These are phyloP conservation scores for Eretmocerus hayati DNA, from an alignment of 2,888 invertebrate species.

Conservation along the genomic window DNA sequence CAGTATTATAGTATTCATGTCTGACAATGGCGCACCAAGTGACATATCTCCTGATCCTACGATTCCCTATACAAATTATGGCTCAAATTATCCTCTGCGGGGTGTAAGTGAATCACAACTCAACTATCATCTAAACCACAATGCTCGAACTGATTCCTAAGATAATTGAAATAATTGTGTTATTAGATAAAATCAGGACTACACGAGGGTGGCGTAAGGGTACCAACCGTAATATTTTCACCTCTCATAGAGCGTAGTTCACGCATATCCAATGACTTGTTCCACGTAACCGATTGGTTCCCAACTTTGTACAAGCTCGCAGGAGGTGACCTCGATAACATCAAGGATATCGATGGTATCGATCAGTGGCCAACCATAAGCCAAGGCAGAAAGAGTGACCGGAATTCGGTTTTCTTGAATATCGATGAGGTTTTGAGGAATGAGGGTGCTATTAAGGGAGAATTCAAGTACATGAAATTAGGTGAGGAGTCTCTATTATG, in stretches of 20 bases:
- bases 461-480: constrained; percentile 30
- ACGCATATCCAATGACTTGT: constrained; percentile 57
- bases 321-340: constrained; percentile 34
- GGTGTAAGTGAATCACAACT: constrained; percentile 42
- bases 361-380: constrained; percentile 43
- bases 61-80: constrained; percentile 47
- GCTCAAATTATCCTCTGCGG: constrained; percentile 57
- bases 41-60: constrained; percentile 40
- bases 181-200: constrained; percentile 70
- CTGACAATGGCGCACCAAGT: constrained; percentile 56
- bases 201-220: constrained; percentile 80
- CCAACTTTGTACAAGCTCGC: constrained; percentile 58
- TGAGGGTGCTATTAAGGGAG: constrained; percentile 28
- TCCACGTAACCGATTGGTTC: constrained; percentile 79
- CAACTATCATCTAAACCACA: background rate
- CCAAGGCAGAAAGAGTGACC: constrained; percentile 27
- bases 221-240: constrained; percentile 70
- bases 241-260: constrained; percentile 51
- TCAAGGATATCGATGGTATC: constrained; percentile 52
- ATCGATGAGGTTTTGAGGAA: constrained; percentile 55
- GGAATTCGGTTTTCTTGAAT: constrained; percentile 62
- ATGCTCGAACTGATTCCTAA: no score
- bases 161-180: no score
- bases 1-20: constrained; percentile 56
- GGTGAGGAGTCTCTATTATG: no score